Evolutionary conservation across 53 echinoderm and acorn worm genomes (phyloP).

Genomic region (Patiria pectinifera): DNA sequence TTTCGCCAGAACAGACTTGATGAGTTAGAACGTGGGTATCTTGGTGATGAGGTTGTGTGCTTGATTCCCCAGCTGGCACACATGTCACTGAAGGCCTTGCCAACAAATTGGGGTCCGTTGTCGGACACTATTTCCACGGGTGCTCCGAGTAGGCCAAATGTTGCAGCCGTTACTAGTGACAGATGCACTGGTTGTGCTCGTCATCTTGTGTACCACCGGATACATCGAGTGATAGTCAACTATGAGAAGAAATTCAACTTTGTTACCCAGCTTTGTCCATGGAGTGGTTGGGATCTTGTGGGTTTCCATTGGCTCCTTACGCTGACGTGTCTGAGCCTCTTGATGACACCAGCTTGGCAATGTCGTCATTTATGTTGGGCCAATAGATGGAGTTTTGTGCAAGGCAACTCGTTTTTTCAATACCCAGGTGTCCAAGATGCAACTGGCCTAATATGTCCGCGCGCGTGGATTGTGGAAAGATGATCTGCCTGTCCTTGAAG

Average conservation of each 20-base stretch:
- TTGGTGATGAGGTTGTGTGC: constrained; percentile 74
- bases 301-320: constrained; percentile 29
- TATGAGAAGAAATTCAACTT: constrained; percentile 36
- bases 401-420: constrained; percentile 68
- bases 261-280: constrained; percentile 23
- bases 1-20: constrained; percentile 65
- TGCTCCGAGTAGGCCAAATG: constrained; percentile 49
- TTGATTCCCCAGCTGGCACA: constrained; percentile 67
- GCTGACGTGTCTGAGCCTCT: too few relatives aligned
- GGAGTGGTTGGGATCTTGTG: constrained; percentile 34
- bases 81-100: constrained; percentile 68
- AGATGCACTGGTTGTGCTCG: constrained; percentile 33
- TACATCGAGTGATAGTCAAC: constrained; percentile 59
- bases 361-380: constrained; percentile 64
- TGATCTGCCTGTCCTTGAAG: constrained; percentile 66
- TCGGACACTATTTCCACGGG: constrained; percentile 73
- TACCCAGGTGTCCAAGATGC: constrained; percentile 66
- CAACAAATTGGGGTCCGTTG: constrained; percentile 73
- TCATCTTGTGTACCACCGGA: constrained; percentile 29
- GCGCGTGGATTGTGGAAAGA: constrained; percentile 60
- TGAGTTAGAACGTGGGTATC: constrained; percentile 74
- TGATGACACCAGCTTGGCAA: too few relatives aligned
- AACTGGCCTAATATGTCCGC: too few relatives aligned
- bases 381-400: constrained; percentile 72
- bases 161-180: constrained; percentile 8